These are phyloP conservation scores for Pteropus rufus DNA, from an alignment of 2,797 vertebrate genomes.

Conservation along the genomic window DNA sequence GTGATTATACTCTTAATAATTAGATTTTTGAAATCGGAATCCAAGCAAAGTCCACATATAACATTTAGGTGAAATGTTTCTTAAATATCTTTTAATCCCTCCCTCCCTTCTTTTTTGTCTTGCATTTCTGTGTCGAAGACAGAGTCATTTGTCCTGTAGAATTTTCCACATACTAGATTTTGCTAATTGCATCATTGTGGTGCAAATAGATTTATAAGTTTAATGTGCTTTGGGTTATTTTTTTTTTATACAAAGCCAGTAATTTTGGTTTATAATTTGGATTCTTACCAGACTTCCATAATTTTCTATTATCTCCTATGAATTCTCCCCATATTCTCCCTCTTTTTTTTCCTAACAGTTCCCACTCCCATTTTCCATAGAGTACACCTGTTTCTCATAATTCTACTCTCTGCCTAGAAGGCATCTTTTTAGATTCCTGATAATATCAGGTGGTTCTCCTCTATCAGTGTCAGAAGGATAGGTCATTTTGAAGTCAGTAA, in stretches of 20 bases:
- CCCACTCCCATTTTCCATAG: background rate
- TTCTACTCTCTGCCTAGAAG: background rate
- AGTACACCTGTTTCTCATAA: background rate
- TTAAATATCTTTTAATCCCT: background rate
- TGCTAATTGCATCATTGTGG: background rate
- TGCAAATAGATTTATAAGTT: background rate
- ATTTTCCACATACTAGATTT: background rate
- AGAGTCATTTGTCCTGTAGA: background rate
- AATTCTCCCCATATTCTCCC: background rate
- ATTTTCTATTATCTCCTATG: background rate
- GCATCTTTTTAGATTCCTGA: background rate
- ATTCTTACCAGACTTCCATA: background rate
- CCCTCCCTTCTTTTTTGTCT: background rate
- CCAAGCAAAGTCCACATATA: background rate
- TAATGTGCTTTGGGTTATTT: background rate
- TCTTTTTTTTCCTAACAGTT: background rate
- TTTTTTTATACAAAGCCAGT: background rate
- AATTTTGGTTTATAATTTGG: background rate
- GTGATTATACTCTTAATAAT: background rate
- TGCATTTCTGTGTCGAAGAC: background rate
- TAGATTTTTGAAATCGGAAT: slow-evolving; percentile 1
- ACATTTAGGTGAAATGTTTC: background rate
- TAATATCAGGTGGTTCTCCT: background rate
- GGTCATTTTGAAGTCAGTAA: slow-evolving; percentile 1
- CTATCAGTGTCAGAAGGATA: background rate